Conservation (phyloP, 2,797 vertebrate genomes). For the Eleutherodactylus coqui region DNA sequence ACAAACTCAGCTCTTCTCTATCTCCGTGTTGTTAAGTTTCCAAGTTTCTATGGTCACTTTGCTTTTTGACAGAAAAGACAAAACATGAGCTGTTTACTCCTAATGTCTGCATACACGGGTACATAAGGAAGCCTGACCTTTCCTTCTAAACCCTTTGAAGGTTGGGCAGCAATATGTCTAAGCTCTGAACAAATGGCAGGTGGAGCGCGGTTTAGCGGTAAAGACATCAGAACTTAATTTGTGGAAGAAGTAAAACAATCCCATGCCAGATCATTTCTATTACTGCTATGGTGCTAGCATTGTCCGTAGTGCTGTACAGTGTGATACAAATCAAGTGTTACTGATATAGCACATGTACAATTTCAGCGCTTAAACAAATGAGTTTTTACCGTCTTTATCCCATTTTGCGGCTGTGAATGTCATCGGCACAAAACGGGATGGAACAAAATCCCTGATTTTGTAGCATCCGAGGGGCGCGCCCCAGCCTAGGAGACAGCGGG, state of each 20-base stretch:
- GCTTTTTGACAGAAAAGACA: background rate
- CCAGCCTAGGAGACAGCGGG: too few relatives aligned
- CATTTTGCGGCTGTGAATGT: too few relatives aligned
- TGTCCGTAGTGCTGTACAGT: background rate
- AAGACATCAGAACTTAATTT: background rate
- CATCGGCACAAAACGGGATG: too few relatives aligned
- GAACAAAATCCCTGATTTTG: too few relatives aligned
- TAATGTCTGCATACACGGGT: background rate
- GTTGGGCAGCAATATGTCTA: background rate
- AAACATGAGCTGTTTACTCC: background rate
- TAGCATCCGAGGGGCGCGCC: too few relatives aligned
- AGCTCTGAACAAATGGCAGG: slow-evolving; percentile 13
- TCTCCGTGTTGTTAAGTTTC: background rate
- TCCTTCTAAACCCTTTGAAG: slow-evolving; percentile 1
- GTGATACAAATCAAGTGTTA: background rate
- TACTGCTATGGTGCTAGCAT: background rate
- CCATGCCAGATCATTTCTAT: background rate
- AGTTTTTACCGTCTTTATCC: too few relatives aligned
- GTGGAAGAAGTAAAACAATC: background rate
- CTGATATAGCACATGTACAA: too few relatives aligned
- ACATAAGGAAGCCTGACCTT: background rate
- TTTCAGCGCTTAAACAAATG: too few relatives aligned
- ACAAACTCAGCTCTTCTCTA: background rate
- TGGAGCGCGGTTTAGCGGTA: background rate
- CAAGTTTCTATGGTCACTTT: background rate